Percentiles rank a stretch among this genome's conserved stretches.
Conservation (phyloP, 2,888 invertebrate genomes). For the Omphaloscelis lunosa region DNA sequence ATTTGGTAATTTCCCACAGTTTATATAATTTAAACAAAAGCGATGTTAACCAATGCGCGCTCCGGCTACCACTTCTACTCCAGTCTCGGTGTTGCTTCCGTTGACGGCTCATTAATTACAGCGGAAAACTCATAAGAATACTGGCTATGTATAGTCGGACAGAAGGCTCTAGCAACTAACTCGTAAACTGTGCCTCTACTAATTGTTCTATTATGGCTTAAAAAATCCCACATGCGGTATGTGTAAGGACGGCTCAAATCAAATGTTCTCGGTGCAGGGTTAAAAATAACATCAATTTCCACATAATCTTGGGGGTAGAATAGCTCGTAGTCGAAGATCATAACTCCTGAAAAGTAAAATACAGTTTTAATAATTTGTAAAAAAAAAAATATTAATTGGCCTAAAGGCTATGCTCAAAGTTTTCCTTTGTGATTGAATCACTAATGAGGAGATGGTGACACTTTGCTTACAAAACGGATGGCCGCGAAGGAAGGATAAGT, state of each 20-base stretch:
- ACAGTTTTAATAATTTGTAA: background rate
- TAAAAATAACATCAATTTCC: background rate
- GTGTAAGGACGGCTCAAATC: conserved; percentile 38
- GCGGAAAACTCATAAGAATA: conserved; percentile 60
- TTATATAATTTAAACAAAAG: no score
- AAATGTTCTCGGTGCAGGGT: background rate
- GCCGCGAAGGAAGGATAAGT: background rate
- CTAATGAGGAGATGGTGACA: background rate
- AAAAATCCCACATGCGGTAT: conserved; percentile 56
- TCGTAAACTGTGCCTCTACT: conserved; percentile 48
- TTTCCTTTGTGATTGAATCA: background rate
- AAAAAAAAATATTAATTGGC: no score
- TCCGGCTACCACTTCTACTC: no score
- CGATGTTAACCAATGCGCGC: no score
- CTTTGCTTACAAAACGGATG: background rate
- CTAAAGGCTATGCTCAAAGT: no score
- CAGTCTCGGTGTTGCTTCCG: no score
- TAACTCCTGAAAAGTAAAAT: conserved; percentile 45
- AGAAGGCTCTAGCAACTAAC: conserved; percentile 62
- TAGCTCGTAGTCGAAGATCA: conserved; percentile 89
- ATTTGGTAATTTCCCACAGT: no score
- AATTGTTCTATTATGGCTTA: conserved; percentile 34
- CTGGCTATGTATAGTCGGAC: conserved; percentile 62
- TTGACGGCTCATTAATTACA: background rate
- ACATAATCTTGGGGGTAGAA: conserved; percentile 91